Conservation (phyloP, 2,888 invertebrate genomes). For the Parnassius apollo region DNA sequence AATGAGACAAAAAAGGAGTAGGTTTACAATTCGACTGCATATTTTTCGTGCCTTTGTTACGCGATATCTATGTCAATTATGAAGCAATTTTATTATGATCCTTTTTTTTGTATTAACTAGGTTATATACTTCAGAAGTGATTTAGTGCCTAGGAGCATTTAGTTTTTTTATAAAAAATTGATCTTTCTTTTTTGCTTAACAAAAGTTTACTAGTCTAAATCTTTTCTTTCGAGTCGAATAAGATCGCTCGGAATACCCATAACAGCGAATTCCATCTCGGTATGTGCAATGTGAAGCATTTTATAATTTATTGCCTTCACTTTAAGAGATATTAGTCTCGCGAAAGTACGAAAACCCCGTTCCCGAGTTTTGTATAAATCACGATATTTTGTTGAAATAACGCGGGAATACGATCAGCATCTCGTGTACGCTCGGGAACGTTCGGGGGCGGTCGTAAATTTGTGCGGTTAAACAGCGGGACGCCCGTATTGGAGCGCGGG, state of each 20-base stretch:
- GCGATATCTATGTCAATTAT: too few species aligned
- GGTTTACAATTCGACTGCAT: too few species aligned
- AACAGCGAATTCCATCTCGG: conserved; percentile 9
- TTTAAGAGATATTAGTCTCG: conserved; percentile 29
- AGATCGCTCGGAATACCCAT: conserved; percentile 14
- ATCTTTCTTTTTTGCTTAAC: background rate
- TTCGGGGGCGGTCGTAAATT: conserved; percentile 77
- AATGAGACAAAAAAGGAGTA: too few species aligned
- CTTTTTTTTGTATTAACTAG: too few species aligned
- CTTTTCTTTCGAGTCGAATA: conserved; percentile 12
- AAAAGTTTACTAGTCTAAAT: conserved; percentile 4
- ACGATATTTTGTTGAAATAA: conserved; percentile 79
- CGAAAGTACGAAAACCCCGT: conserved; percentile 23
- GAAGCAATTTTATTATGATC: too few species aligned
- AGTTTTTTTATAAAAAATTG: too few species aligned
- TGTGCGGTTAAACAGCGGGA: conserved; percentile 76
- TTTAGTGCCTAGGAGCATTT: too few species aligned
- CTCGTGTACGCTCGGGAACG: conserved; percentile 58
- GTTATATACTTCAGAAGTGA: too few species aligned
- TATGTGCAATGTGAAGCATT: conserved; percentile 22
- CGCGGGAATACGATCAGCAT: conserved; percentile 70
- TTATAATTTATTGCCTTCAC: conserved; percentile 31
- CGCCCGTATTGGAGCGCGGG: conserved; percentile 58
- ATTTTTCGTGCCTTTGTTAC: too few species aligned
- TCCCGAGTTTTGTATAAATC: conserved; percentile 65